phyloP scores from a whole-genome alignment of 2,888 invertebrate species.

The Octodonta nipae region DNA sequence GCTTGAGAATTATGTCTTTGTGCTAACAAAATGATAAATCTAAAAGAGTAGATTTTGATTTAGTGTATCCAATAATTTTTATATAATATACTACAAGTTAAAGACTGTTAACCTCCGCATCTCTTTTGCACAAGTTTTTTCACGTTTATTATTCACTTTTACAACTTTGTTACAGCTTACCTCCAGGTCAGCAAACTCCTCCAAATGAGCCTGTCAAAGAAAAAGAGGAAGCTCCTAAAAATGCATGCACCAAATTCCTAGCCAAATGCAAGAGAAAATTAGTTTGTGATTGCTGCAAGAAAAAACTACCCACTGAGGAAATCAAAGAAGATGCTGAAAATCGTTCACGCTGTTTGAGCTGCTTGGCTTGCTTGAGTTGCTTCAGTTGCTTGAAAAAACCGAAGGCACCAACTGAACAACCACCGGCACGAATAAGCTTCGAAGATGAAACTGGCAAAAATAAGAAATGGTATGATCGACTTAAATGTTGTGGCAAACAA shows the following conservation, averaged over 20 bases:
- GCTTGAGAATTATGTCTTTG: too few relatives aligned
- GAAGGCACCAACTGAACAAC: background rate
- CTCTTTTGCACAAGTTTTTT: too few relatives aligned
- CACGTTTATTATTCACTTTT: too few relatives aligned
- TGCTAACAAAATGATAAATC: too few relatives aligned
- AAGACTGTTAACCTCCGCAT: too few relatives aligned
- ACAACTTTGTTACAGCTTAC: conserved; percentile 23
- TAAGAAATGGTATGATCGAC: conserved; percentile 25
- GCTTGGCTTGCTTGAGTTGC: conserved; percentile 37
- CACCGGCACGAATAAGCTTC: conserved; percentile 25
- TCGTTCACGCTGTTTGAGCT: conserved; percentile 17
- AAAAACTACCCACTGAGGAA: conserved; percentile 5
- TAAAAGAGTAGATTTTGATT: too few relatives aligned
- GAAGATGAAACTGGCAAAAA: conserved; percentile 31
- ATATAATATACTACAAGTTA: too few relatives aligned
- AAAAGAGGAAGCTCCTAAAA: conserved; percentile 19
- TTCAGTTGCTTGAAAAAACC: conserved; percentile 18
- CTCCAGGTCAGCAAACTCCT: conserved; percentile 18
- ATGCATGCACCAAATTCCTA: conserved; percentile 23
- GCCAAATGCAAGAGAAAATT: conserved; percentile 22
- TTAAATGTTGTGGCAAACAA: conserved; percentile 34
- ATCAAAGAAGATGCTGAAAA: conserved; percentile 5
- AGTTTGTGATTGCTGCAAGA: conserved; percentile 18
- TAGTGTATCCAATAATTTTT: too few relatives aligned
- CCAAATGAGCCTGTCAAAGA: conserved; percentile 17